Evolutionary conservation across 2,113 vertebrate genomes (phyloP), one percentile per base, ranked within the genome.

Genomic region (Canis aureus): DNA sequence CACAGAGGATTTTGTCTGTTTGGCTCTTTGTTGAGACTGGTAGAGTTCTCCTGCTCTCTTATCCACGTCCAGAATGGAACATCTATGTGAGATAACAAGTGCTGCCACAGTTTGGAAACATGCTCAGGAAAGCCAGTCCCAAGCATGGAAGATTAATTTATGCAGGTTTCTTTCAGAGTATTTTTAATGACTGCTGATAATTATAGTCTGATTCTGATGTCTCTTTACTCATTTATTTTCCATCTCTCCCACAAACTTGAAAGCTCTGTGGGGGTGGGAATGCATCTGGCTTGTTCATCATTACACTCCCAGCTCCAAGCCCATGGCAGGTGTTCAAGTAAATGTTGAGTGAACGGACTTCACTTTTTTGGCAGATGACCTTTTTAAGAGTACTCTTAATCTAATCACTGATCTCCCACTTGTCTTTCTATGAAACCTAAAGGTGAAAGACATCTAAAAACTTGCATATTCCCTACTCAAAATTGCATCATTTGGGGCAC

Each of bases 371-470:
- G 35, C 23, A 89, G 53, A 74, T 74, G 49, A 43, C 43, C 43
- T 43, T 43, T 43, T 43, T 43, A 43, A 43, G 43, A 6, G 43
- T 43, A 43, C 43, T 43, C 43, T 51, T 55, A 84, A n/a, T 76
- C n/a, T 83, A 49, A 66, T 57, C 38, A 59, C 35, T 94, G 16
- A 59, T 35, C 53, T 87, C 66, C 80, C 19, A 53, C 10, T 62
- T 59, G 32, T 69, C 64, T 32, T 93, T 85, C 62, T 76, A 17
- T 96, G n/a, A 92, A 85, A 90, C 29, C 38, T 78, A 53, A 90
- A 84, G 38, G 15, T 59, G 89, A 89, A 73, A 53, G 51, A 20
- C 20, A 51, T 62, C 73, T 73, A 82, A 81, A 89, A 64, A 51
- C 15, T 27, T 73, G 13, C 32, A 8, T 62, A n/a, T 43, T 4